Percentiles rank a stretch among this genome's conserved stretches.
Evolutionary conservation across 2,797 vertebrate species (phyloP).

Genomic region (Diplodus sargus): DNA sequence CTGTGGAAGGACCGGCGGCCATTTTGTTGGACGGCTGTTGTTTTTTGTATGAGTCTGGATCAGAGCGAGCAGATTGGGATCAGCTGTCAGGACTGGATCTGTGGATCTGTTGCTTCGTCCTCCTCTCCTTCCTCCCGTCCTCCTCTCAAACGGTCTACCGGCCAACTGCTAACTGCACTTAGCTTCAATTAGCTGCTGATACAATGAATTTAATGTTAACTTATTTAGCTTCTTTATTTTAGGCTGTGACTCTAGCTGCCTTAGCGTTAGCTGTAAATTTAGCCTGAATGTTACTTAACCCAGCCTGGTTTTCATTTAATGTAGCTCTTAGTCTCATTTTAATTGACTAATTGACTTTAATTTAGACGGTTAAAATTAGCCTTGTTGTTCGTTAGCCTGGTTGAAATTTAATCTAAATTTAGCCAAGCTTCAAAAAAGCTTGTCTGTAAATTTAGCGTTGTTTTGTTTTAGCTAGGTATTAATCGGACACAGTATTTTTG

Average conservation of each 20-base stretch:
- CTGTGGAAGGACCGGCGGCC: neutral
- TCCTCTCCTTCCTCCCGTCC: neutral
- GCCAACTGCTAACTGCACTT: neutral
- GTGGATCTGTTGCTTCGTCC: conserved; percentile 3
- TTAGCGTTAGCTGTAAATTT: too few relatives aligned
- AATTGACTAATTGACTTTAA: neutral
- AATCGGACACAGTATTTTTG: too few relatives aligned
- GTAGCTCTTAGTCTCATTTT: neutral
- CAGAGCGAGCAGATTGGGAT: neutral
- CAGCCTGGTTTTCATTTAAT: too few relatives aligned
- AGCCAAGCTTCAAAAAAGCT: too few relatives aligned
- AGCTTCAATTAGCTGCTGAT: neutral
- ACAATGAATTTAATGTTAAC: neutral
- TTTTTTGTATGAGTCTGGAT: neutral
- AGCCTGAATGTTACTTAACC: too few relatives aligned
- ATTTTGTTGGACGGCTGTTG: neutral
- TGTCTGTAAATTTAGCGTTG: too few relatives aligned
- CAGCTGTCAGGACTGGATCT: neutral
- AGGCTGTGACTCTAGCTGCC: too few relatives aligned
- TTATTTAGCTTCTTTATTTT: neutral
- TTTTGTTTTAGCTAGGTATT: too few relatives aligned
- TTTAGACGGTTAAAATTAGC: neutral
- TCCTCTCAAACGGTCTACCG: neutral
- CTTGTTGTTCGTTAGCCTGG: neutral
- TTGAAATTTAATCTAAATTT: neutral